Percentiles rank a stretch among this genome's conserved stretches.
Conservation (phyloP, 2,113 vertebrate genomes). For the Anser brachyrhynchus region DNA sequence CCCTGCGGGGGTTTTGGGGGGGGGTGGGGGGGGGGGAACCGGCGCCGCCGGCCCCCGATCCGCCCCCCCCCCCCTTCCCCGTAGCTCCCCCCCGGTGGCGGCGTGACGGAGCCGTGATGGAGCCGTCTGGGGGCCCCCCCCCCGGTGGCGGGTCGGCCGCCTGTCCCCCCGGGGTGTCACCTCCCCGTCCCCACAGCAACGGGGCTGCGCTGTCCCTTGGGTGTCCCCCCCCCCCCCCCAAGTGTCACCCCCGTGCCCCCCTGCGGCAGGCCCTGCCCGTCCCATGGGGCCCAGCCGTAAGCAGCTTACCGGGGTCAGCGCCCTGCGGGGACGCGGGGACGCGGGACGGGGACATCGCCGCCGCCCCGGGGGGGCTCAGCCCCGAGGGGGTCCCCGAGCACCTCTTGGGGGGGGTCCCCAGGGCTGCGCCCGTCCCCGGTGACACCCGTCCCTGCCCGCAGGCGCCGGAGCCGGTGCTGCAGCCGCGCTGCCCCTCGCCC, state of each 20-base stretch:
- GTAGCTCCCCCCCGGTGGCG: no score
- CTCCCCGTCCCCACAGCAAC: not conserved
- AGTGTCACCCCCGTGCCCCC: not conserved
- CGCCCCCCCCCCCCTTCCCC: no score
- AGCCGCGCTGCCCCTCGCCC: constrained; percentile 9
- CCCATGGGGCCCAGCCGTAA: not conserved
- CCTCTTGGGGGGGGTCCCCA: no score
- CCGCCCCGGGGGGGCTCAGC: not conserved
- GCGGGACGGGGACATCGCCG: not conserved
- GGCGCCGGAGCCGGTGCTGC: constrained; percentile 5
- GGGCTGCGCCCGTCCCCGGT: not conserved
- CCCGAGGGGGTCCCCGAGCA: not conserved
- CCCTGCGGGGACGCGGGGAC: not conserved
- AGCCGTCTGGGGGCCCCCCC: not conserved
- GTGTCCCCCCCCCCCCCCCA: not conserved
- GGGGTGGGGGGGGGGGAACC: no score
- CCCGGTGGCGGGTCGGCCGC: not conserved
- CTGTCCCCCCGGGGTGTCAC: not conserved
- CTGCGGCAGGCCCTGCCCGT: not conserved
- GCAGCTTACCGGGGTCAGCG: not conserved
- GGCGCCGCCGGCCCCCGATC: no score
- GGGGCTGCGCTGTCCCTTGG: not conserved
- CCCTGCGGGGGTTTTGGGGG: no score
- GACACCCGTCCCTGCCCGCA: not conserved
- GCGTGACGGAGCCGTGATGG: no score